phyloP scores from a whole-genome alignment of 1,140 invertebrate genomes.

The Onthophagus taurus region DNA sequence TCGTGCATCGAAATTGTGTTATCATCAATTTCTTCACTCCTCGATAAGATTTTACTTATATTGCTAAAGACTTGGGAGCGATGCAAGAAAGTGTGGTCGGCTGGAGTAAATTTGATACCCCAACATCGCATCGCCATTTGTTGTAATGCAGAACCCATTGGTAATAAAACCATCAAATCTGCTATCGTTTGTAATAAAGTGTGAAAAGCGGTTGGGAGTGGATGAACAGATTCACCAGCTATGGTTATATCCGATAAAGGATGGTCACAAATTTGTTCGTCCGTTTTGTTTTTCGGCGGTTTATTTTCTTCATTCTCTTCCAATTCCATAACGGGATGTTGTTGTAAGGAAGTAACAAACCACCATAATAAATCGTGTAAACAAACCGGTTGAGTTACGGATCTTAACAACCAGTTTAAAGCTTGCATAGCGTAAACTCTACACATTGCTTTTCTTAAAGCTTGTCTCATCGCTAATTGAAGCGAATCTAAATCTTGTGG shows the following conservation, averaged over 20 bases:
- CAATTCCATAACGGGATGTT: conserved; percentile 38
- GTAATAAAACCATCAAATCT: conserved; percentile 83
- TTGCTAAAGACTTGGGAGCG: conserved; percentile 78
- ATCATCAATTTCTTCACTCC: conserved; percentile 70
- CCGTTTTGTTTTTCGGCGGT: conserved; percentile 37
- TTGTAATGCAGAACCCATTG: conserved; percentile 76
- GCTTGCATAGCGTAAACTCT: conserved; percentile 83
- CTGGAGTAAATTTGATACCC: conserved; percentile 77
- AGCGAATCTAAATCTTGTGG: conserved; percentile 75
- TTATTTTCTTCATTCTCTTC: conserved; percentile 43
- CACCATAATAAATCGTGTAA: conserved; percentile 94
- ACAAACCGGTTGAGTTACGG: conserved; percentile 81
- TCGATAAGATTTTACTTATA: conserved; percentile 90
- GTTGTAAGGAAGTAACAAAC: conserved; percentile 70
- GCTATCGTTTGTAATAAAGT: conserved; percentile 82
- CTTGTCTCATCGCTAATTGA: conserved; percentile 73
- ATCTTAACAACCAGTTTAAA: conserved; percentile 88
- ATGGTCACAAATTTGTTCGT: conserved; percentile 62
- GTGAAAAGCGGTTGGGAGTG: conserved; percentile 77
- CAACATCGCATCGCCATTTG: conserved; percentile 91
- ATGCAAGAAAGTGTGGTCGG: conserved; percentile 91
- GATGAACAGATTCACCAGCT: conserved; percentile 68
- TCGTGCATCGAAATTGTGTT: conserved; percentile 50
- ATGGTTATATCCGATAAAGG: conserved; percentile 71
- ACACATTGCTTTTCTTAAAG: conserved; percentile 72